Conservation (phyloP, 2,113 vertebrate species). For the Casuarius casuarius region DNA sequence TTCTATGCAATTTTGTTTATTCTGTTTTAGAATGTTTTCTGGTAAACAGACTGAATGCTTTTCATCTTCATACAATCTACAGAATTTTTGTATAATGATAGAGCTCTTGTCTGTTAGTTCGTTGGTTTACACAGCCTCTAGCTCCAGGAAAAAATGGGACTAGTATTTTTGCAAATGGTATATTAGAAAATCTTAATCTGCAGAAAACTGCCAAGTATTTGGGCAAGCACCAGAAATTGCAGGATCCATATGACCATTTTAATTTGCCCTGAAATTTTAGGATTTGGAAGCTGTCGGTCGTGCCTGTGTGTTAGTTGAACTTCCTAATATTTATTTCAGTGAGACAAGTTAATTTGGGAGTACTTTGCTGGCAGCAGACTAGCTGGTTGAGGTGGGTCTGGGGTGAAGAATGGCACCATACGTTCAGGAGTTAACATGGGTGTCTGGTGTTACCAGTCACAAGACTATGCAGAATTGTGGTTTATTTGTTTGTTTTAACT, state of each 20-base stretch:
- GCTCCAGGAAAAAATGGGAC: background rate
- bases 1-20: background rate
- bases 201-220: background rate
- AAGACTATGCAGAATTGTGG: fast-evolving
- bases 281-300: background rate
- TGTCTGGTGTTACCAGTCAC: background rate
- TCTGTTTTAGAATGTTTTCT: background rate
- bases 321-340: background rate
- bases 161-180: background rate
- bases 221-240: background rate
- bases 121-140: background rate
- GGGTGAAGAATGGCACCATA: background rate
- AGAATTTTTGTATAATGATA: background rate
- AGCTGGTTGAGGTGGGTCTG: background rate
- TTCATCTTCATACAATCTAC: fast-evolving
- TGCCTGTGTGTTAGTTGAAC: background rate
- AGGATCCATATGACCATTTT: background rate
- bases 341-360: background rate
- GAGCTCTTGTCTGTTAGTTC: background rate
- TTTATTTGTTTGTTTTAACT: background rate
- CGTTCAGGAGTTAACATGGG: background rate
- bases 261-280: background rate
- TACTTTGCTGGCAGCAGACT: background rate
- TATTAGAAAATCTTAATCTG: background rate
- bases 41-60: background rate